phyloP scores from a whole-genome alignment of 2,888 invertebrate genomes.

The Aethes cnicana region DNA sequence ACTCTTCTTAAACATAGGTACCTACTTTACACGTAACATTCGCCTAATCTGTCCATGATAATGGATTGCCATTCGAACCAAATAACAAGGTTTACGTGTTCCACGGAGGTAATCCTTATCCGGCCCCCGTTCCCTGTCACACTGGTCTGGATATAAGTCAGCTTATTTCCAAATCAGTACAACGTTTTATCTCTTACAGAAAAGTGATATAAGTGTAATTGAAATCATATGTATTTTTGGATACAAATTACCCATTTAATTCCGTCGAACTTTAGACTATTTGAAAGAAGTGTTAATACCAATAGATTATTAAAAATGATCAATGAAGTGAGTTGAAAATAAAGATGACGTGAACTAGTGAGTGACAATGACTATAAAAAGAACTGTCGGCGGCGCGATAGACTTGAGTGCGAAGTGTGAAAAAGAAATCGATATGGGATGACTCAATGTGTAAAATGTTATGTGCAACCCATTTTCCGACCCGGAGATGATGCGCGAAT shows the following conservation, averaged over 20 bases:
- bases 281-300: conserved; percentile 53
- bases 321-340: conserved; percentile 55
- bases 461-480: conserved; percentile 67
- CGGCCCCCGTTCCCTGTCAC: conserved; percentile 33
- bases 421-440: conserved; percentile 79
- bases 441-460: conserved; percentile 80
- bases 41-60: conserved; percentile 12
- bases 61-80: background rate
- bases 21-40: conserved; percentile 11
- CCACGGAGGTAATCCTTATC: conserved; percentile 60
- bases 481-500: conserved; percentile 81
- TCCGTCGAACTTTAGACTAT: conserved; percentile 77
- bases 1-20: conserved; percentile 40
- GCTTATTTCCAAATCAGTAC: conserved; percentile 70
- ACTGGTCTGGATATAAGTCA: conserved; percentile 70
- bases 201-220: conserved; percentile 62
- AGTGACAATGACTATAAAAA: conserved; percentile 65
- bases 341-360: conserved; percentile 57
- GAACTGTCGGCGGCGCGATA: conserved; percentile 50
- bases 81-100: conserved; percentile 51
- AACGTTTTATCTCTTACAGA: conserved; percentile 52
- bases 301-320: conserved; percentile 41
- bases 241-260: conserved; percentile 62
- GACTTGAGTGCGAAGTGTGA: conserved; percentile 68
- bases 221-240: conserved; percentile 72